Conservation (phyloP, 1,140 invertebrate genomes). For the Tetranychus cinnabarinus region DNA sequence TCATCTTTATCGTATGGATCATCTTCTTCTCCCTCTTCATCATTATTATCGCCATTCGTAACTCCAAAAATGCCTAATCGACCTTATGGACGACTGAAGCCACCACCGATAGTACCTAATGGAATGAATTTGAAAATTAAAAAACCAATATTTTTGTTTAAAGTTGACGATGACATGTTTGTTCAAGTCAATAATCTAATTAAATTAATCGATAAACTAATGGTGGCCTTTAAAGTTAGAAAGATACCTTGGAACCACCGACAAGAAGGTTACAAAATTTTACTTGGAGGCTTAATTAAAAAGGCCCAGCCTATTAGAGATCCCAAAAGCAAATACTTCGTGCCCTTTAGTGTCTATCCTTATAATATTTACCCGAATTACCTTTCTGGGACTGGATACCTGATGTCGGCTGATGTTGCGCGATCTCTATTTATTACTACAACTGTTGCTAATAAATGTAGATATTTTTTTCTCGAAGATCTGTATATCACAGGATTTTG, state of each 20-base stretch:
- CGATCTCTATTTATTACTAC: constrained; percentile 10
- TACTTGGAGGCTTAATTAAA: background rate
- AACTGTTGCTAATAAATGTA: constrained; percentile 16
- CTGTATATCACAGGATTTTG: constrained; percentile 22
- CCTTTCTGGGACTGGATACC: constrained; percentile 57
- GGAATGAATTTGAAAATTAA: background rate
- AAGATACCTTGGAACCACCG: background rate
- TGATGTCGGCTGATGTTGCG: constrained; percentile 34
- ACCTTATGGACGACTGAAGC: background rate
- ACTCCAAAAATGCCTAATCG: background rate
- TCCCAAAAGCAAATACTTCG: constrained; percentile 4
- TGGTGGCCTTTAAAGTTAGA: background rate
- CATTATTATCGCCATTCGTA: too few species aligned
- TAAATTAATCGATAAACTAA: background rate
- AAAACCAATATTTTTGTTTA: constrained; percentile 20
- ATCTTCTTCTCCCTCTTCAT: too few species aligned
- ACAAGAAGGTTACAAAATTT: background rate
- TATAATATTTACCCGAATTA: constrained; percentile 51
- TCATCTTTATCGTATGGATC: too few species aligned
- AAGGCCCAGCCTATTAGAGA: background rate
- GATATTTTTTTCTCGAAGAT: constrained; percentile 20
- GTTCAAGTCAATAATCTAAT: constrained; percentile 29
- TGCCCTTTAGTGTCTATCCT: constrained; percentile 51
- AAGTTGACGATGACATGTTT: constrained; percentile 29
- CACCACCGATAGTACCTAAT: background rate